phyloP scores from a whole-genome alignment of 2,888 invertebrate genomes.

The Beris morrisii region DNA sequence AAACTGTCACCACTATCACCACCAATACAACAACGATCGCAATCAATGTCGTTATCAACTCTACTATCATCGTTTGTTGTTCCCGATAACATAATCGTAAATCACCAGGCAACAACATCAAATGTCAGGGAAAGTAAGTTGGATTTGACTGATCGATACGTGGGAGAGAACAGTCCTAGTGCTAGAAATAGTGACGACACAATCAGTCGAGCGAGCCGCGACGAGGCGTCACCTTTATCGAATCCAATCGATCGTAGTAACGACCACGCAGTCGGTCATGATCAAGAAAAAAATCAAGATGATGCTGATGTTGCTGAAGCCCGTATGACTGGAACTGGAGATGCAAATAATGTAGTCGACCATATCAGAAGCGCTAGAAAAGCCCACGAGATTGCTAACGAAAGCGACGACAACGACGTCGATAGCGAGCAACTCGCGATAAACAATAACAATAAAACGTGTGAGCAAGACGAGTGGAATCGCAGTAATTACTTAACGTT shows the following conservation, averaged over 20 bases:
- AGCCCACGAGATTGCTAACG: not conserved
- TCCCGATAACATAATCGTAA: slow-evolving; percentile 5
- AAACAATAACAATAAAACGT: slow-evolving; percentile 42
- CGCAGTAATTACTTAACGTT: slow-evolving; percentile 43
- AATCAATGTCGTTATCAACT: not conserved
- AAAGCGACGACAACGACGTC: slow-evolving; percentile 7
- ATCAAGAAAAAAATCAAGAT: not conserved
- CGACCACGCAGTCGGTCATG: not conserved
- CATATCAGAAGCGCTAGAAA: too few species aligned
- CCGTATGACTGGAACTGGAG: not conserved
- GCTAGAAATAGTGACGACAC: not conserved
- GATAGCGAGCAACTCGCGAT: slow-evolving; percentile 18
- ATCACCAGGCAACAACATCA: slow-evolving; percentile 18
- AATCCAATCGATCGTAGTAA: slow-evolving; percentile 6
- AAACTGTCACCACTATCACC: not conserved
- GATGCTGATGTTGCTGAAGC: slow-evolving; percentile 4
- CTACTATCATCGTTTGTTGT: not conserved
- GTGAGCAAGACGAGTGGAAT: slow-evolving; percentile 38
- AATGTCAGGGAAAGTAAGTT: slow-evolving; percentile 10
- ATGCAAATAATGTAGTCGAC: too few species aligned
- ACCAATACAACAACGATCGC: not conserved
- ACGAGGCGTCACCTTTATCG: slow-evolving; percentile 11
- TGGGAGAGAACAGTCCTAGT: not conserved
- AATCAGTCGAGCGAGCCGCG: not conserved
- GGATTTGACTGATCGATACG: not conserved